Evolutionary conservation across 2,113 vertebrate species (phyloP).

Genomic region (Octodon degus): DNA sequence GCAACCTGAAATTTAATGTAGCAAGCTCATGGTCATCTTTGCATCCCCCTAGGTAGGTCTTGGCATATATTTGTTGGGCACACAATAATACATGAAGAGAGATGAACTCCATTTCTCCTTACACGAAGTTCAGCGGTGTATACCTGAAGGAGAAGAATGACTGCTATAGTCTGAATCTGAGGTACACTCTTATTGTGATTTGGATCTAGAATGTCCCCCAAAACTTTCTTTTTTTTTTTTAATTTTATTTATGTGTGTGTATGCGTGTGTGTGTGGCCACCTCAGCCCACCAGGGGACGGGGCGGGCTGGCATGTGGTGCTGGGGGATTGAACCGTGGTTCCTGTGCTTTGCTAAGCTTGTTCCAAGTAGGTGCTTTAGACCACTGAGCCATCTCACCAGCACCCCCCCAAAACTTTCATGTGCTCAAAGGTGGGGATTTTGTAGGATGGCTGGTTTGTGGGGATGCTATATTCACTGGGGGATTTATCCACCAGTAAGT

Average conservation of each 20-base stretch:
- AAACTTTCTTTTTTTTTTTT: no score
- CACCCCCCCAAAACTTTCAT: not conserved
- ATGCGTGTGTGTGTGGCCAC: no score
- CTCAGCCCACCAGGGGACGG: no score
- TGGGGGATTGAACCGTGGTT: no score
- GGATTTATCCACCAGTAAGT: not conserved
- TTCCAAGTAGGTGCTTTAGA: no score
- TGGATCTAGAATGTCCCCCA: not conserved
- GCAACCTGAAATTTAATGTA: not conserved
- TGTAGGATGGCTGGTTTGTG: not conserved
- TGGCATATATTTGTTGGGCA: not conserved
- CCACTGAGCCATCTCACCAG: no score
- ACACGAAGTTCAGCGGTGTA: not conserved
- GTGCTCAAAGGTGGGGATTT: not conserved
- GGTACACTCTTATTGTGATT: no score
- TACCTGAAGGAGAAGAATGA: not conserved
- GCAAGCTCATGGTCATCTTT: not conserved
- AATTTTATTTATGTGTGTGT: no score
- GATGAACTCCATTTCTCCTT: not conserved
- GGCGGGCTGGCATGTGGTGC: no score
- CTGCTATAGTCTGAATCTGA: not conserved
- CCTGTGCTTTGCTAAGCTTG: no score
- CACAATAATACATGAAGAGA: not conserved
- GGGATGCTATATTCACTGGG: not conserved
- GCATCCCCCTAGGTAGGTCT: not conserved